Percentiles rank a stretch among this genome's conserved stretches.
These are phyloP conservation scores for Phyto melanocephala DNA, from an alignment of 2,888 invertebrate species.

Conservation along the genomic window DNA sequence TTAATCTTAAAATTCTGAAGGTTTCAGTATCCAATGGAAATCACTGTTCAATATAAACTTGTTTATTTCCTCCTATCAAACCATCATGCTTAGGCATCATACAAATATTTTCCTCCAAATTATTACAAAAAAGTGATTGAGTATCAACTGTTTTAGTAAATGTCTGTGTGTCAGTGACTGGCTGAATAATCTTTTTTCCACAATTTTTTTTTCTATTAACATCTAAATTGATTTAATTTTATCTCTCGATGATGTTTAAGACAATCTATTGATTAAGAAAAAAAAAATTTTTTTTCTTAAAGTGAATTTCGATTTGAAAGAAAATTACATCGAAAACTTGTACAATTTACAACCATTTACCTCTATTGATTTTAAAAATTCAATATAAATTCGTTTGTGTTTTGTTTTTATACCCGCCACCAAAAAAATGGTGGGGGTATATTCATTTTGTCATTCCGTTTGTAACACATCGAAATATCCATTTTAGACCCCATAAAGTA, in stretches of 20 bases:
- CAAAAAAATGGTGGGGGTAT: no score
- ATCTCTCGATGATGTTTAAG: not conserved
- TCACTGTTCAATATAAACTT: not conserved
- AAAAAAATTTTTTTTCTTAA: not conserved
- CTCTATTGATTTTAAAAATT: not conserved
- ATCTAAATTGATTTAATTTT: not conserved
- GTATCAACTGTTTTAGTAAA: not conserved
- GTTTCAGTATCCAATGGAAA: not conserved
- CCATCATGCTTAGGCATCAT: no score
- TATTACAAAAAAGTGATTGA: not conserved
- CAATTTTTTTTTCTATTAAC: not conserved
- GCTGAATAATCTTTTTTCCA: not conserved
- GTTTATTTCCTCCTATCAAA: no score
- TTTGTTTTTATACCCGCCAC: no score
- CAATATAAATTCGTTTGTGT: not conserved
- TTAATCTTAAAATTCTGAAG: no score
- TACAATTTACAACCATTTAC: not conserved
- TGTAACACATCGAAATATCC: no score
- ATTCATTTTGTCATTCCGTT: no score
- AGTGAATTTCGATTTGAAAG: no score
- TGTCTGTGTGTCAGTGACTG: not conserved
- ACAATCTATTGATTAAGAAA: slow-evolving; percentile 1
- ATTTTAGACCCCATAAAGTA: no score
- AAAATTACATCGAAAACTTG: not conserved
- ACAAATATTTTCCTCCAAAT: not conserved